Evolutionary conservation across 2,113 vertebrate genomes (phyloP).

Genomic region (Xiphorhynchus elegans): DNA sequence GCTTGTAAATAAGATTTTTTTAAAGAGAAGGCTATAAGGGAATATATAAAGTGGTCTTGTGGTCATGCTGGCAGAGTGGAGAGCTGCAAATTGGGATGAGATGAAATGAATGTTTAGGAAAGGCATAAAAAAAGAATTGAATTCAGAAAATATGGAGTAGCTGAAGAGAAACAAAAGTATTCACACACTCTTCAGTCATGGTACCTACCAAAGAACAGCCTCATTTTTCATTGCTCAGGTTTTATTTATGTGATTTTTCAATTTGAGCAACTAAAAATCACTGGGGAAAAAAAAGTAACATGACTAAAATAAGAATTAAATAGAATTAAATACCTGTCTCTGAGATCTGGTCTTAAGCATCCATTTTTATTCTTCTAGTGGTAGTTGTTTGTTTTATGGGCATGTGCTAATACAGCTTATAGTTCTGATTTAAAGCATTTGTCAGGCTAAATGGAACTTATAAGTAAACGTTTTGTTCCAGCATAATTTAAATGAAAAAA

Average conservation of each 20-base stretch:
- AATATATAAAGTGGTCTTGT: not conserved
- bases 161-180: not conserved
- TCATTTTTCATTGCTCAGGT: not conserved
- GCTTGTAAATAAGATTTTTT: not conserved
- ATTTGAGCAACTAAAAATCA: not conserved
- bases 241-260: not conserved
- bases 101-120: not conserved
- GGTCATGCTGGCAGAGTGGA: not conserved
- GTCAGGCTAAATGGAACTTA: not conserved
- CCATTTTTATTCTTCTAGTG: not conserved
- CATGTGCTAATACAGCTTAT: not conserved
- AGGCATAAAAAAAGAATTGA: not conserved
- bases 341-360: not conserved
- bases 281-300: not conserved
- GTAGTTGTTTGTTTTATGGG: not conserved
- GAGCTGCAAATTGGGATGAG: not conserved
- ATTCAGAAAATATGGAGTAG: not conserved
- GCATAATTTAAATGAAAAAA: not conserved
- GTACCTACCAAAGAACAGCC: not conserved
- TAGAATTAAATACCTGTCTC: not conserved
- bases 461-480: not conserved
- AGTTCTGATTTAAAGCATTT: not conserved
- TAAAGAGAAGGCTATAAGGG: not conserved
- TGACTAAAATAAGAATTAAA: not conserved
- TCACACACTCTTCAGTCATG: not conserved